Evolutionary conservation across 1,140 invertebrate species (phyloP).

Genomic region (Polypedilum pembai): DNA sequence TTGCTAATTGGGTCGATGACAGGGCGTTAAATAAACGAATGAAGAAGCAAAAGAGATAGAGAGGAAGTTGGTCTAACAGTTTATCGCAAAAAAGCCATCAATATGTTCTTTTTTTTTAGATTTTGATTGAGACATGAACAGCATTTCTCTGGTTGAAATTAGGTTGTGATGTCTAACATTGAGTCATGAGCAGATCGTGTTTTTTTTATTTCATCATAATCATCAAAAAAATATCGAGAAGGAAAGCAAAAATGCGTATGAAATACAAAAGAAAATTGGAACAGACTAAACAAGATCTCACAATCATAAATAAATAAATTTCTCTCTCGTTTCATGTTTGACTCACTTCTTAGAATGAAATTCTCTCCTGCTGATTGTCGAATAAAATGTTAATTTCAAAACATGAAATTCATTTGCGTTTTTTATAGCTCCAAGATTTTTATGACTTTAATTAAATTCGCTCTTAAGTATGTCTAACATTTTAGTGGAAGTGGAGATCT

Average conservation of each 20-base stretch:
- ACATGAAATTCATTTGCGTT: too few relatives aligned
- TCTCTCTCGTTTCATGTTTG: conserved; percentile 8
- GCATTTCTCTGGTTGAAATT: conserved; percentile 1
- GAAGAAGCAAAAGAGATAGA: not conserved
- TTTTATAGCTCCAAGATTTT: not conserved
- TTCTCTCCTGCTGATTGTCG: conserved; percentile 2
- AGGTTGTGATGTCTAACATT: not conserved
- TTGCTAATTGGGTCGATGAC: not conserved
- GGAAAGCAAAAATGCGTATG: not conserved
- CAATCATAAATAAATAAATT: not conserved
- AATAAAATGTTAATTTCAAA: not conserved
- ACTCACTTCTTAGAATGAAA: conserved; percentile 9
- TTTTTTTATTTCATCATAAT: not conserved
- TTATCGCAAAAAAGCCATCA: not conserved
- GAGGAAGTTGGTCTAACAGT: not conserved
- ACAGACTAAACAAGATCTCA: not conserved
- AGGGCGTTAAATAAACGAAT: not conserved
- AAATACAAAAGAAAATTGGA: not conserved
- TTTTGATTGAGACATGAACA: not conserved
- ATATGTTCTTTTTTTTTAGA: not conserved
- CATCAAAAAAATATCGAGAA: not conserved
- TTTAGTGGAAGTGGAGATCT: too few relatives aligned
- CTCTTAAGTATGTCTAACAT: not conserved
- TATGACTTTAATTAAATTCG: conserved; percentile 13
- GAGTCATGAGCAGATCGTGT: not conserved